Conservation (phyloP, 2,888 invertebrate genomes). For the Tiliacea citrago region DNA sequence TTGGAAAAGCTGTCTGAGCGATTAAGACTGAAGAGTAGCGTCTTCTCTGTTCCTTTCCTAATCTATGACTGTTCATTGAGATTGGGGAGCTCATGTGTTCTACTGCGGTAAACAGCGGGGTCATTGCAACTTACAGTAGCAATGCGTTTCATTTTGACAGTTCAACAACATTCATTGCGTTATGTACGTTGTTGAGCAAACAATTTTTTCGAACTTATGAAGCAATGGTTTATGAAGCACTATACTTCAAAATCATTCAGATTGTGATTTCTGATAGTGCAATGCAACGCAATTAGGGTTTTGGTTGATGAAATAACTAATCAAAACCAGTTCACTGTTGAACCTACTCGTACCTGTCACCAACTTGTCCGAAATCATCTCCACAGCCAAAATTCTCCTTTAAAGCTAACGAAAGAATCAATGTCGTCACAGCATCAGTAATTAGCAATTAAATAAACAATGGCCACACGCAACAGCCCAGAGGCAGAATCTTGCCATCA, state of each 20-base stretch:
- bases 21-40: background rate
- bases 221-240: too few relatives aligned
- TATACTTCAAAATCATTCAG: too few relatives aligned
- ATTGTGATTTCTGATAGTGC: too few relatives aligned
- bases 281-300: too few relatives aligned
- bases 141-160: too few relatives aligned
- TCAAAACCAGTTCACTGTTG: too few relatives aligned
- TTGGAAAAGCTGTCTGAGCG: background rate
- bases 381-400: slow-evolving; percentile 8
- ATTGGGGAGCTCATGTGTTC: background rate
- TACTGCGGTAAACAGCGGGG: background rate
- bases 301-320: background rate
- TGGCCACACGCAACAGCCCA: slow-evolving; percentile 53
- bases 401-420: background rate
- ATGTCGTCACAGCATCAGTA: slow-evolving; percentile 44
- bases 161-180: too few relatives aligned
- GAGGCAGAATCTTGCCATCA: slow-evolving; percentile 53
- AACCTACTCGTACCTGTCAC: background rate
- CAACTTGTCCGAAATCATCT: background rate
- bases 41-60: background rate
- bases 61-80: background rate
- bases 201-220: too few relatives aligned
- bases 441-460: slow-evolving; percentile 62
- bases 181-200: too few relatives aligned
- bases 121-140: too few relatives aligned